Percentiles rank a stretch among this genome's conserved stretches.
phyloP scores from a whole-genome alignment of 1,140 invertebrate species.

The Nomia melanderi region DNA sequence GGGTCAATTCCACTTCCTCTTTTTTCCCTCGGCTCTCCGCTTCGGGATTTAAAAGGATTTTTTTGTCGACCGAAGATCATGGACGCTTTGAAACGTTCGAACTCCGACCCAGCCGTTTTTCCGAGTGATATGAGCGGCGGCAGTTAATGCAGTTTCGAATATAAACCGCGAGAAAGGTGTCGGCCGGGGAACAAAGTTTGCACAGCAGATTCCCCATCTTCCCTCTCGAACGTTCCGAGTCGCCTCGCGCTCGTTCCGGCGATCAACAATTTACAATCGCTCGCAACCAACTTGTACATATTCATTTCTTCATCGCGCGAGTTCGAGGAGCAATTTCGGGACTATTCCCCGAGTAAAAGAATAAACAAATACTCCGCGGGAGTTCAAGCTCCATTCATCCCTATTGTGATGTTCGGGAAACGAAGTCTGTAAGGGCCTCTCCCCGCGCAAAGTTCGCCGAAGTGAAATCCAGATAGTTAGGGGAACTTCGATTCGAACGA shows the following conservation, averaged over 20 bases:
- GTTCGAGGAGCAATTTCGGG: neutral
- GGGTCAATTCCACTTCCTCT: constrained; percentile 18
- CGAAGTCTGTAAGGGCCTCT: neutral
- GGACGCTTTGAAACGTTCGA: constrained; percentile 16
- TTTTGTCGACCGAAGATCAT: neutral
- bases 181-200: neutral
- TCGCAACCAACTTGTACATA: neutral
- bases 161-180: neutral
- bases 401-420: neutral
- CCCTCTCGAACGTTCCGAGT: too few relatives aligned
- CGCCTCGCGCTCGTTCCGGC: neutral
- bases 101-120: neutral
- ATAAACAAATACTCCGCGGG: neutral
- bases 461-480: neutral
- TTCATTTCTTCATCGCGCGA: neutral
- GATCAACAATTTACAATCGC: neutral
- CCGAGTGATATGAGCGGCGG: neutral
- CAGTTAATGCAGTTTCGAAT: neutral
- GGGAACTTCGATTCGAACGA: neutral
- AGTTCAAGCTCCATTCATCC: neutral
- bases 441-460: neutral
- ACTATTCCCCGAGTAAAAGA: neutral
- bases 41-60: constrained; percentile 16
- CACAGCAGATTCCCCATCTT: neutral
- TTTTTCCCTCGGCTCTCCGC: constrained; percentile 13